These are phyloP conservation scores for Sorex maritimensis DNA, from an alignment of 2,797 vertebrate species.

Conservation along the genomic window DNA sequence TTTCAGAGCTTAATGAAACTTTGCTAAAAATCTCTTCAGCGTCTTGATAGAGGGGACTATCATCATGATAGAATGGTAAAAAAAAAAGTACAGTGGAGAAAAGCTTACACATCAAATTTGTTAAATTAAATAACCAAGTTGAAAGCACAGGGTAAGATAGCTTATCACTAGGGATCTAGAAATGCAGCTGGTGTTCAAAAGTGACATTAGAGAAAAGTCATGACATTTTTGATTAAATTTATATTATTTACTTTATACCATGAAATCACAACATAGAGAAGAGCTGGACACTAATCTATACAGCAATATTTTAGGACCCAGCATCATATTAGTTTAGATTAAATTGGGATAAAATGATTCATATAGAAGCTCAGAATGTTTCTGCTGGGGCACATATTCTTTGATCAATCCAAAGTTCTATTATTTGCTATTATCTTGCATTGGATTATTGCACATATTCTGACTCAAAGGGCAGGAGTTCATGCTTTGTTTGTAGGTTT, in stretches of 20 bases:
- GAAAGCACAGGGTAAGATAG: conserved; percentile 1
- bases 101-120: neutral
- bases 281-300: neutral
- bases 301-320: neutral
- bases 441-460: neutral
- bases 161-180: conserved; percentile 52
- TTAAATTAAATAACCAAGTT: conserved; percentile 41
- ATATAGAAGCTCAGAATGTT: neutral
- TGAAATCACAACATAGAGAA: neutral
- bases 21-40: neutral
- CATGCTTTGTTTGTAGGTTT: no score
- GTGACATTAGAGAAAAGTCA: neutral
- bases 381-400: neutral
- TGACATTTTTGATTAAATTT: conserved; percentile 18
- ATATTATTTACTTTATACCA: neutral
- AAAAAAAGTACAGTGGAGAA: neutral
- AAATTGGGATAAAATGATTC: neutral
- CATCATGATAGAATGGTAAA: neutral
- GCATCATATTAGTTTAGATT: neutral
- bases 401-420: neutral
- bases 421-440: neutral
- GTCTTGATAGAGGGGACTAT: neutral
- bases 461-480: no score
- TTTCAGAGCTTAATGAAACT: neutral
- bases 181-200: conserved; percentile 57